Evolutionary conservation across 2,113 vertebrate genomes (phyloP).

Genomic region (Illadopsis cleaveri): DNA sequence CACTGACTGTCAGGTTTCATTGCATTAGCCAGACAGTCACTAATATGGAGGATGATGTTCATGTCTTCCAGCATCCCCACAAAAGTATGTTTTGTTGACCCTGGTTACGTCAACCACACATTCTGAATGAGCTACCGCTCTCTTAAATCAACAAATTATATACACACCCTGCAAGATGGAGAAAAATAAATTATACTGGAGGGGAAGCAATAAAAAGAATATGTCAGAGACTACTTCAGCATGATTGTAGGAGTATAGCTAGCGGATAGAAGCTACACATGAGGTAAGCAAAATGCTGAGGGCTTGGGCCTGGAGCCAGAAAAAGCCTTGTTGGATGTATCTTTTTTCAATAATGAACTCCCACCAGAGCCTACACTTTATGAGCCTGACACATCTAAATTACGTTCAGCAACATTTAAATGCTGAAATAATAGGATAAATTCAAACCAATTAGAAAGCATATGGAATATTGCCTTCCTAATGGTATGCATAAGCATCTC

Average conservation of each 20-base stretch:
- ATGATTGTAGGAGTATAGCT: background rate
- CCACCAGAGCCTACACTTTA: conserved; percentile 52
- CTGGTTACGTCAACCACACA: background rate
- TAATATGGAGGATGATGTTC: background rate
- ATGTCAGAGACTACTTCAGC: background rate
- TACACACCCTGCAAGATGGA: background rate
- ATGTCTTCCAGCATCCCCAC: background rate
- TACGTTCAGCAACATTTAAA: conserved; percentile 49
- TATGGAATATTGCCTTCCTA: conserved; percentile 54
- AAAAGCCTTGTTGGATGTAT: conserved; percentile 13
- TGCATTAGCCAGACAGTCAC: background rate
- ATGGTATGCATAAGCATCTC: conserved; percentile 49
- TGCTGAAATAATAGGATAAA: conserved; percentile 68
- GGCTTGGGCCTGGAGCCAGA: conserved; percentile 33
- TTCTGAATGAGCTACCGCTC: background rate
- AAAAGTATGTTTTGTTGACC: conserved; percentile 22
- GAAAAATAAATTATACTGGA: background rate
- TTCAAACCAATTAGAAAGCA: conserved; percentile 61
- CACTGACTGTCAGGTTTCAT: background rate
- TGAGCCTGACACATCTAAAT: conserved; percentile 64
- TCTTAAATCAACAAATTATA: conserved; percentile 1
- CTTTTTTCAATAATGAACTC: conserved; percentile 55
- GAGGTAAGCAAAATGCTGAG: conserved; percentile 26
- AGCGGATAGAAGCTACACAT: background rate
- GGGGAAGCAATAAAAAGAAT: background rate